Evolutionary conservation across 2,888 invertebrate genomes (phyloP).

Genomic region (Rhagophthalmus giganteus): DNA sequence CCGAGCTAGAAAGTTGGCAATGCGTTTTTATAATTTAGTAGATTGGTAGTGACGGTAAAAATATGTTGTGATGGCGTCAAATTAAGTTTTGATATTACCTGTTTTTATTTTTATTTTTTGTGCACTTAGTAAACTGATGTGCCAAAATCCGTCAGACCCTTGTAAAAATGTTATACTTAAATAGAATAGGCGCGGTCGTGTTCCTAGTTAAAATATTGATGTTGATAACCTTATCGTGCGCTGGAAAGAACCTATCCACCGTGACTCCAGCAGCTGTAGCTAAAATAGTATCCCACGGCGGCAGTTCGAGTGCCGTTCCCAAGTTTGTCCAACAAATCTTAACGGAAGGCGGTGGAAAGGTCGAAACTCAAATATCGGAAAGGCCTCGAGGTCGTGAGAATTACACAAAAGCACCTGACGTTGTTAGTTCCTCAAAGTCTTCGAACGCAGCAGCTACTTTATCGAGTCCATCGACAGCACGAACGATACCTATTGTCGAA

Average conservation of each 20-base stretch:
- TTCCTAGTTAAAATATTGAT: not conserved
- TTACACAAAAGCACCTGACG: no score
- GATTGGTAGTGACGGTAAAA: not conserved
- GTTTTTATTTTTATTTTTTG: not conserved
- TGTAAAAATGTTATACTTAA: not conserved
- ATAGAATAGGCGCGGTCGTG: not conserved
- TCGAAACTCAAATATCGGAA: not conserved
- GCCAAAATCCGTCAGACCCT: not conserved
- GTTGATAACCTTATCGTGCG: not conserved
- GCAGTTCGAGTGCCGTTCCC: not conserved
- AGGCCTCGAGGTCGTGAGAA: no score
- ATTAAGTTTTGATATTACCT: not conserved
- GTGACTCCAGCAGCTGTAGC: not conserved
- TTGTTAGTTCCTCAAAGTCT: no score
- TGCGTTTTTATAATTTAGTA: no score
- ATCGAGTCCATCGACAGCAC: not conserved
- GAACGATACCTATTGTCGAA: not conserved
- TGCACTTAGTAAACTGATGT: not conserved
- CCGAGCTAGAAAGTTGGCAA: no score
- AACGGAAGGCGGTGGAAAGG: not conserved
- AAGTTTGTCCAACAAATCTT: not conserved
- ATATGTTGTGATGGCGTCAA: not conserved
- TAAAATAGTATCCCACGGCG: not conserved
- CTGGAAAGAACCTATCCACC: not conserved
- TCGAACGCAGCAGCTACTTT: not conserved